phyloP scores from a whole-genome alignment of 2,888 invertebrate genomes.

The Eurytoma adleriae region DNA sequence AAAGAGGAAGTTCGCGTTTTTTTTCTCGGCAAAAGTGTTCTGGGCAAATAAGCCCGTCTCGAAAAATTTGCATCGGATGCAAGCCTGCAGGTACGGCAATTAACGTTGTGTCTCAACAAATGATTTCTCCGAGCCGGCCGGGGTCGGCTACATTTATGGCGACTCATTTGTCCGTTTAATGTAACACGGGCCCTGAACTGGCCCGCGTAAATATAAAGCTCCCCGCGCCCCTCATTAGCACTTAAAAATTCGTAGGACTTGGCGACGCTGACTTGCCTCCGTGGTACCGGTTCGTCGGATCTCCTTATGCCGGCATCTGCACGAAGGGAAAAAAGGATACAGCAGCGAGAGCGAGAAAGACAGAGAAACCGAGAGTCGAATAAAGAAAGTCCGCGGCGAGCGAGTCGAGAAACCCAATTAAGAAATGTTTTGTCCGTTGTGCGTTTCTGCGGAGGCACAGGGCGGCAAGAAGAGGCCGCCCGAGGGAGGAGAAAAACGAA shows the following conservation, averaged over 20 bases:
- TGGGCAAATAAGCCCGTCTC: conserved; percentile 15
- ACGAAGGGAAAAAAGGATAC: not conserved
- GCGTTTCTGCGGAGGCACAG: conserved; percentile 56
- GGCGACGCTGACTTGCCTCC: conserved; percentile 18
- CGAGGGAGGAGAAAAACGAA: conserved; percentile 57
- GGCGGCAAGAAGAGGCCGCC: conserved; percentile 59
- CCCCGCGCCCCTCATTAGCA: conserved; percentile 54
- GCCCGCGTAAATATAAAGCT: conserved; percentile 35
- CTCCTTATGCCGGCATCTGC: not conserved
- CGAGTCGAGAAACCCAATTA: conserved; percentile 72
- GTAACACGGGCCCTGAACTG: conserved; percentile 34
- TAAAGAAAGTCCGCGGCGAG: conserved; percentile 48
- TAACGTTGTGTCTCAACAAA: conserved; percentile 57
- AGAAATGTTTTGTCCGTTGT: conserved; percentile 75
- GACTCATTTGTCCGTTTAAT: conserved; percentile 59
- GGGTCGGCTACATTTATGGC: conserved; percentile 61
- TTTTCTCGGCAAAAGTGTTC: not conserved
- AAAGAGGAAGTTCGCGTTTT: not conserved
- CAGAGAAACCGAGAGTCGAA: conserved; percentile 3
- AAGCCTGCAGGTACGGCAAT: conserved; percentile 39
- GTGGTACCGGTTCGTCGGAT: conserved; percentile 30
- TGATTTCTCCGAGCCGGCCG: conserved; percentile 33
- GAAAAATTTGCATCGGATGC: conserved; percentile 54
- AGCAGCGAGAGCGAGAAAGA: conserved; percentile 4
- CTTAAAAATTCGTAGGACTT: conserved; percentile 55